These are phyloP conservation scores for Argentina silus DNA, from an alignment of 2,797 vertebrate species.

Conservation along the genomic window DNA sequence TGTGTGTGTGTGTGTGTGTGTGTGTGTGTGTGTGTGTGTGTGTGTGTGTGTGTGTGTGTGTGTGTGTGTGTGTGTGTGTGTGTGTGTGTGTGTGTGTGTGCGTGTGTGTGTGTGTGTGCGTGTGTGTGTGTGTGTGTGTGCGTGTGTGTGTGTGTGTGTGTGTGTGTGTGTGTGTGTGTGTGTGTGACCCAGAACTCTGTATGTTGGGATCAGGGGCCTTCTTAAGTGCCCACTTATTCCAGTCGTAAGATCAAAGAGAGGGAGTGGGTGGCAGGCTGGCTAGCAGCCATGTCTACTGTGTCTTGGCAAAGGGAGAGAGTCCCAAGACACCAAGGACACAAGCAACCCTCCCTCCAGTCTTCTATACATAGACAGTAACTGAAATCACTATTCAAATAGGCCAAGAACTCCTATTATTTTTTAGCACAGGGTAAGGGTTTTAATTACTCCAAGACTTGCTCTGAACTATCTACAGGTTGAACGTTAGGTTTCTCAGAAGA, in stretches of 20 bases:
- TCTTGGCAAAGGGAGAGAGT: neutral
- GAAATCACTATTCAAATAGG: neutral
- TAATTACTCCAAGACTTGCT: too few relatives aligned
- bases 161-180: neutral
- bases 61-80: neutral
- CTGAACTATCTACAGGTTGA: too few relatives aligned
- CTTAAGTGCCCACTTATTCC: neutral
- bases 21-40: conserved; percentile 6
- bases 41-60: neutral
- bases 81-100: conserved; percentile 1
- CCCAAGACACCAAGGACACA: neutral
- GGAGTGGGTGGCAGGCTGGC: conserved; percentile 1
- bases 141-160: neutral
- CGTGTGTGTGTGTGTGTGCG: conserved; percentile 3
- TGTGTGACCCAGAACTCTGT: neutral
- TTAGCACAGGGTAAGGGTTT: too few relatives aligned
- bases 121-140: neutral
- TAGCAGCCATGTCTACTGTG: neutral
- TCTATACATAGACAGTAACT: neutral
- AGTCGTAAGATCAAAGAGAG: conserved; percentile 5
- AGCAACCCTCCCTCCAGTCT: neutral
- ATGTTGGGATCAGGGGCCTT: neutral
- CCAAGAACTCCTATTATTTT: too few relatives aligned
- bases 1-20: conserved; percentile 4
- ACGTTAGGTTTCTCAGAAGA: too few relatives aligned